These are phyloP conservation scores for Ambastaia sidthimunki DNA, from an alignment of 2,797 vertebrate species.

Conservation along the genomic window DNA sequence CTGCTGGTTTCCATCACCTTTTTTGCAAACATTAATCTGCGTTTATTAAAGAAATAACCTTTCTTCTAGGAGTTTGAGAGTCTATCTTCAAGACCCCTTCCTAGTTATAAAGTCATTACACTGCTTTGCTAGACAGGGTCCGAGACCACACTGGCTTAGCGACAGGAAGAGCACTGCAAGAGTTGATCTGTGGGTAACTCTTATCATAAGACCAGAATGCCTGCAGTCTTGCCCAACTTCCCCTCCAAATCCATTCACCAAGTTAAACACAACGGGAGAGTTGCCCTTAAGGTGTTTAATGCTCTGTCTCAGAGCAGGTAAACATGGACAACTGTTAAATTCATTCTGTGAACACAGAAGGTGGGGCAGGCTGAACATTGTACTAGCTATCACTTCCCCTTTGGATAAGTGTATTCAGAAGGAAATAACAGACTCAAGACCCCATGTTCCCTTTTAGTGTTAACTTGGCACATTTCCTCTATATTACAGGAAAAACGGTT, in stretches of 20 bases:
- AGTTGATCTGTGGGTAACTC: constrained; percentile 57
- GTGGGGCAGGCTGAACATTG: constrained; percentile 10
- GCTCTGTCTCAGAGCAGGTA: background rate
- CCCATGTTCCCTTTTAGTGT: constrained; percentile 65
- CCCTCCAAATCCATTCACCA: constrained; percentile 57
- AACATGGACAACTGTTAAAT: constrained; percentile 23
- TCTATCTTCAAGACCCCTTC: constrained; percentile 2
- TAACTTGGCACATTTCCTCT: constrained; percentile 81
- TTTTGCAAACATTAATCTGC: background rate
- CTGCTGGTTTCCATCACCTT: background rate
- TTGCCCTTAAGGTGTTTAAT: constrained; percentile 55
- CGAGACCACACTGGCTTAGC: constrained; percentile 58
- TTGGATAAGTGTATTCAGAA: constrained; percentile 68
- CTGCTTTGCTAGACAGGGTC: constrained; percentile 64
- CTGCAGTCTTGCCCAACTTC: constrained; percentile 72
- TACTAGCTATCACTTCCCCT: constrained; percentile 31
- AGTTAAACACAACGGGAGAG: constrained; percentile 54
- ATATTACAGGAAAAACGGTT: constrained; percentile 68
- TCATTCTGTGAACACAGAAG: constrained; percentile 11
- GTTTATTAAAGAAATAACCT: background rate
- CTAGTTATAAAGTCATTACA: constrained; percentile 56
- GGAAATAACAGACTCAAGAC: constrained; percentile 65
- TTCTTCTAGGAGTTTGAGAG: constrained; percentile 1
- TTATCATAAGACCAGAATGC: constrained; percentile 68
- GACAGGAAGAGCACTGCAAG: constrained; percentile 69